Base-by-base conservation (phyloP, 2,888 invertebrate species). In the Ernsta delagoae region DNA sequence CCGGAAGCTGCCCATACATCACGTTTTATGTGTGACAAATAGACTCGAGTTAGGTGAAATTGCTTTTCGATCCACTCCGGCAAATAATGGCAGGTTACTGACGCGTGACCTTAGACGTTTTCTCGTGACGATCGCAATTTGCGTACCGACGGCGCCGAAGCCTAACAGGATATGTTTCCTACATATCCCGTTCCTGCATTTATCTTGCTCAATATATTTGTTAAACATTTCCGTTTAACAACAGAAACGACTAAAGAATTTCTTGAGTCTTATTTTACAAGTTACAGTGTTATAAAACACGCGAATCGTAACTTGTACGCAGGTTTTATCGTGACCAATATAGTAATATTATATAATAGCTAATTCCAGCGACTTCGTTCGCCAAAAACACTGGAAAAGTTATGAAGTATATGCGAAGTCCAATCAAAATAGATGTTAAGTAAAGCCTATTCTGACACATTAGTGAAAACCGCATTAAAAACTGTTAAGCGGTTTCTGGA, bases 1-100 rank as follows among this genome's bases (percentile, higher is more conserved):
- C 79, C 80, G 80, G 77, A 82, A 79, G 82, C 76, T 72, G 63
- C 73, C 81, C 84, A 90, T 91, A 86, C 83, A 90, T 92, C 91
- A 90, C 87, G 87, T 89, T 89, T 88, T 91, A 89, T 91, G 87
- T 87, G 89, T 91, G 90, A 92, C 90, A 92, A 93, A 92, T 92
- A 90, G 90, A 88, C 87, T 84, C 85, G 85, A 88, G 87, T 89
- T 90, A 90, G 87, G 80, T 83, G 83, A 88, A 91, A 92, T 92
- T 90, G 91, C 89, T 88, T 91, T 91, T 86, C 88, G 87, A 92
- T 93, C 88, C 87, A 88, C 87, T 89, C 85, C 88, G 87, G 90
- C 90, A 89, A 90, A 91, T 92, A 92, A 91, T 88, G 87, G 87
- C 86, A 87, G 84, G 81, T 85, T 82, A 88, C 83, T 89, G 89